phyloP scores from a whole-genome alignment of 2,797 vertebrate species.

The Ctenosaura bakeri region DNA sequence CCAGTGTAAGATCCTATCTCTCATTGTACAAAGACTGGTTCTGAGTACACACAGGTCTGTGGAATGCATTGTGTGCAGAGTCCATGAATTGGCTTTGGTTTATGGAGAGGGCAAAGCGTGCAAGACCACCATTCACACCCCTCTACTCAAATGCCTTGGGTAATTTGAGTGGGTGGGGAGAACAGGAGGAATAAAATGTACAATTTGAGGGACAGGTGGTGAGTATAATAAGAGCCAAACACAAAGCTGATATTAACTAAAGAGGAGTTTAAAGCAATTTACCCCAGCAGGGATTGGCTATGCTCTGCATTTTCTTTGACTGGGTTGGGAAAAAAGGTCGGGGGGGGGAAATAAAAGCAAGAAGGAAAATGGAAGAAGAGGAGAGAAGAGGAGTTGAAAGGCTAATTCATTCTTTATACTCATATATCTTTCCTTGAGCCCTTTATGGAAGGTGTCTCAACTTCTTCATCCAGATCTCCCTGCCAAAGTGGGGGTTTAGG shows the following conservation, averaged over 20 bases:
- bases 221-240: constrained; percentile 46
- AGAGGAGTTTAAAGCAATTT: constrained; percentile 56
- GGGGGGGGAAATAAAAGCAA: not conserved
- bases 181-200: not conserved
- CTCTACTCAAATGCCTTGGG: not conserved
- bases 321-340: constrained; percentile 28
- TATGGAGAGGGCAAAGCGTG: not conserved
- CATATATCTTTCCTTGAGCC: accelerated
- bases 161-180: constrained; percentile 29
- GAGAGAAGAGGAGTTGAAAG: not conserved
- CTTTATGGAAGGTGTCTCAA: constrained; percentile 16
- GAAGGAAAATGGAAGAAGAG: not conserved
- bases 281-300: constrained; percentile 49
- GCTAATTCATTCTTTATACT: constrained; percentile 29
- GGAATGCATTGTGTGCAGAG: accelerated
- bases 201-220: constrained; percentile 48
- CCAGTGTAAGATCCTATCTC: too few species aligned
- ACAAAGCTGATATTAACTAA: constrained; percentile 63
- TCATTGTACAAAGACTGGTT: constrained; percentile 10
- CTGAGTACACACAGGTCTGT: not conserved
- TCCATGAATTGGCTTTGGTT: not conserved
- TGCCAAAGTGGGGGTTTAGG: not conserved
- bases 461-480: constrained; percentile 47
- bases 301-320: constrained; percentile 12
- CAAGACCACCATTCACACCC: not conserved